phyloP scores from a whole-genome alignment of 2,888 invertebrate genomes.

The Pseudolycoriella hygida region DNA sequence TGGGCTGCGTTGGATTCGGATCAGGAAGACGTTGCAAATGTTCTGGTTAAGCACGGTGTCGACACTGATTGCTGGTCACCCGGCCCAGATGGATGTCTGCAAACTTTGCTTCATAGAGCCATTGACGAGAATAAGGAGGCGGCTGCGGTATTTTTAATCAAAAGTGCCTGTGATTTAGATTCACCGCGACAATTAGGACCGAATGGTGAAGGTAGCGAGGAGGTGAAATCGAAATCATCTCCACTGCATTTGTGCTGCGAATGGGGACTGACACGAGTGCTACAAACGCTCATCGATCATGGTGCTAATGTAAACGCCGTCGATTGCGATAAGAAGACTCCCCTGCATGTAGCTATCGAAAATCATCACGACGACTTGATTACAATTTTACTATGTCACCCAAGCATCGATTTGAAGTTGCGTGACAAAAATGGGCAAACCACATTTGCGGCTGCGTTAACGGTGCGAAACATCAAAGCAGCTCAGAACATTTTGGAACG shows the following conservation, averaged over 20 bases:
- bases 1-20: conserved; percentile 81
- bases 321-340: conserved; percentile 78
- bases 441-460: conserved; percentile 82
- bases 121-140: conserved; percentile 54
- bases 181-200: conserved; percentile 56
- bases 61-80: conserved; percentile 83
- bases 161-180: conserved; percentile 79
- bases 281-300: conserved; percentile 76
- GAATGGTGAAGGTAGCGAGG: conserved; percentile 57
- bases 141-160: conserved; percentile 44
- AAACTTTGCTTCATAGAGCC: conserved; percentile 67
- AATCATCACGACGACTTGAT: conserved; percentile 82
- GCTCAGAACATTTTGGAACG: conserved; percentile 81
- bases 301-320: conserved; percentile 77
- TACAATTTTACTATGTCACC: conserved; percentile 67
- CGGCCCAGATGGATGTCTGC: conserved; percentile 71
- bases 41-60: conserved; percentile 74
- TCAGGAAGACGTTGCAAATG: conserved; percentile 75
- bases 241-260: conserved; percentile 83
- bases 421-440: conserved; percentile 73
- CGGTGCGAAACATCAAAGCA: conserved; percentile 77
- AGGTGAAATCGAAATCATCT: conserved; percentile 60
- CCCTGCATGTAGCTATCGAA: conserved; percentile 82
- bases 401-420: conserved; percentile 62
- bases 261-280: conserved; percentile 79